Percentiles rank a stretch among this genome's conserved stretches.
These are phyloP conservation scores for Mylabris phalerata DNA, from an alignment of 1,140 invertebrate genomes.

Conservation along the genomic window DNA sequence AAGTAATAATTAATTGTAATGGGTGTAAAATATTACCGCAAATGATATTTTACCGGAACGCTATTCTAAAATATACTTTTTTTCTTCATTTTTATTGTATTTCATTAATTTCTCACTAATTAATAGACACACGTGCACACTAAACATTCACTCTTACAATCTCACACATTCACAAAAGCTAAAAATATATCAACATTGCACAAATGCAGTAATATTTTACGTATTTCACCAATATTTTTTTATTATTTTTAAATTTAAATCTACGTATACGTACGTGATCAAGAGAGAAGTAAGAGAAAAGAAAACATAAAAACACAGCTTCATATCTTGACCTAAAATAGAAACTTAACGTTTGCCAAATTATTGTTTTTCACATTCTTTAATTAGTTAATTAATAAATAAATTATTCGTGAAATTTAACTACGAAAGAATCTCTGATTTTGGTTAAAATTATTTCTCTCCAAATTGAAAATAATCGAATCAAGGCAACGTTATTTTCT, in stretches of 20 bases:
- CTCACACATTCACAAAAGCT: constrained; percentile 9
- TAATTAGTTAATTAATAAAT: background rate
- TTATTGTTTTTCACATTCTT: constrained; percentile 6
- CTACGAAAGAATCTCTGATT: background rate
- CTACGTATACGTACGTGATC: constrained; percentile 23
- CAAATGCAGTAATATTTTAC: constrained; percentile 39
- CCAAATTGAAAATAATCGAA: background rate
- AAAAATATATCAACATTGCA: constrained; percentile 28
- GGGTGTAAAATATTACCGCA: constrained; percentile 34
- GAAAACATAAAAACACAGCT: background rate
- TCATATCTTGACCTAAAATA: constrained; percentile 17
- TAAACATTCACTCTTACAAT: background rate
- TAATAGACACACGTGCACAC: constrained; percentile 11
- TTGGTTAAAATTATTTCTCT: background rate
- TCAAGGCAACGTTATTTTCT: no score
- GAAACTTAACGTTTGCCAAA: constrained; percentile 18
- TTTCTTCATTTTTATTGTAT: constrained; percentile 12
- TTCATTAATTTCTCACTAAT: constrained; percentile 8
- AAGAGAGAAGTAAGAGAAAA: constrained; percentile 3
- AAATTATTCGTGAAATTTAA: background rate
- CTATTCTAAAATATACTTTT: constrained; percentile 3
- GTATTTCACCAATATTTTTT: background rate
- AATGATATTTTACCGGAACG: background rate
- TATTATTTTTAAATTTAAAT: constrained; percentile 7
- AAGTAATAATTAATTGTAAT: constrained; percentile 14